phyloP scores from a whole-genome alignment of 2,113 vertebrate genomes.

The Theristicus caerulescens region DNA sequence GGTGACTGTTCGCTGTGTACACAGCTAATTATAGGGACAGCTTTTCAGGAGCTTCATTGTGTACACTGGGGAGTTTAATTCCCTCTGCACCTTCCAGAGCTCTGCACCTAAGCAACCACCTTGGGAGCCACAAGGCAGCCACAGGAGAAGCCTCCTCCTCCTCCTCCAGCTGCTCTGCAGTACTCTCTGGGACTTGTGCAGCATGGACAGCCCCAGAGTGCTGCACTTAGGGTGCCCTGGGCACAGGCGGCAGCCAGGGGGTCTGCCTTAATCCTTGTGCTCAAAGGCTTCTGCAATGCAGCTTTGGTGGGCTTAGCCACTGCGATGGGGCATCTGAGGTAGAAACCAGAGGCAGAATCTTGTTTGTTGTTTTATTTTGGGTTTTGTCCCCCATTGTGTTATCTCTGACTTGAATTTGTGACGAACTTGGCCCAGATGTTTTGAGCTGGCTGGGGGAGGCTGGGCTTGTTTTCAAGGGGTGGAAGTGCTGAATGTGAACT shows the following conservation, averaged over 20 bases:
- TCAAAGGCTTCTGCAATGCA: not conserved
- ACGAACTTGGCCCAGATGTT: not conserved
- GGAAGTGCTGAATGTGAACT: not conserved
- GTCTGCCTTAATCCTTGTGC: not conserved
- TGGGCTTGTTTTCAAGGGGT: not conserved
- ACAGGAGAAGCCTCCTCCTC: not conserved
- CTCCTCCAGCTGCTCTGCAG: not conserved
- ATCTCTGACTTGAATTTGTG: not conserved
- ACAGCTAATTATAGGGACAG: slow-evolving; percentile 53
- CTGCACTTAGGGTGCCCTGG: not conserved
- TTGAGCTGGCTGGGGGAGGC: not conserved
- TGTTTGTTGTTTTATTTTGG: not conserved
- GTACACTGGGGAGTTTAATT: slow-evolving; percentile 1
- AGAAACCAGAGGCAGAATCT: not conserved
- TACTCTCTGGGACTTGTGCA: not conserved
- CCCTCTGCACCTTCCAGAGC: not conserved
- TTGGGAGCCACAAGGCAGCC: not conserved
- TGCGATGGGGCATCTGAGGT: accelerated
- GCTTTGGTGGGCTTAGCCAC: not conserved
- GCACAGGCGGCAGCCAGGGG: not conserved
- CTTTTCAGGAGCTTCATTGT: slow-evolving; percentile 43
- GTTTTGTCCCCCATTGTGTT: not conserved
- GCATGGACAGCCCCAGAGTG: not conserved
- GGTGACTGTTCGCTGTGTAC: not conserved
- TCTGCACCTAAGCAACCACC: not conserved